Percentiles rank a stretch among this genome's conserved stretches.
phyloP scores from a whole-genome alignment of 2,797 vertebrate species.

The Dendrocincla tyrannina region DNA sequence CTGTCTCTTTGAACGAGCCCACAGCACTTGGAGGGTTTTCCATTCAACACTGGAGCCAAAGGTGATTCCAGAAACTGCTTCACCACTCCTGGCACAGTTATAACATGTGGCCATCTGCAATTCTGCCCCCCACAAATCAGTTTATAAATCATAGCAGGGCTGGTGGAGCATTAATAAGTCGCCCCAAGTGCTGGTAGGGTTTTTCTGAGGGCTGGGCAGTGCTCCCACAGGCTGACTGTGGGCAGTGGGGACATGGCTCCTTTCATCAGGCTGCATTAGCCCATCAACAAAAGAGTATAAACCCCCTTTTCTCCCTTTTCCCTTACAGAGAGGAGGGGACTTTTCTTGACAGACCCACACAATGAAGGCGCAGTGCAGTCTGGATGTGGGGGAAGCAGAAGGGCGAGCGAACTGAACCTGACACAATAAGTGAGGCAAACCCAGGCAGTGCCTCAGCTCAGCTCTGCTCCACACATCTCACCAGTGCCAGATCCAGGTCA shows the following conservation, averaged over 20 bases:
- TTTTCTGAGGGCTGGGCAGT: not conserved
- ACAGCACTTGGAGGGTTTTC: not conserved
- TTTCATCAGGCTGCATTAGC: not conserved
- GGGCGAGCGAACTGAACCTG: rapidly evolving
- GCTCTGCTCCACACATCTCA: not conserved
- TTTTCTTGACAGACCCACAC: not conserved
- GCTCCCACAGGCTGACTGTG: not conserved
- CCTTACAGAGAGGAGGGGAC: not conserved
- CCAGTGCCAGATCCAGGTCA: not conserved
- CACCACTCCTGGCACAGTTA: rapidly evolving
- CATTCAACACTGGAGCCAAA: not conserved
- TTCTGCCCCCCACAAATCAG: not conserved
- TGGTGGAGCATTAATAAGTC: not conserved
- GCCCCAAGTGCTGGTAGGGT: not conserved
- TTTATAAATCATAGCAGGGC: not conserved
- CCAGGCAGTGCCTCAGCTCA: not conserved
- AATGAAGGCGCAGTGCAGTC: not conserved
- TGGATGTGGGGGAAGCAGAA: not conserved
- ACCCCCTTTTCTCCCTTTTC: not conserved
- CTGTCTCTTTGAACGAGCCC: not conserved
- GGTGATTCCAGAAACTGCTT: not conserved
- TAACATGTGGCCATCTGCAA: not conserved
- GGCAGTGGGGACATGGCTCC: not conserved
- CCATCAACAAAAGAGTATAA: not conserved
- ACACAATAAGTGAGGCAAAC: not conserved